Percentiles rank a stretch among this genome's conserved stretches.
These are phyloP conservation scores for Bradypus variegatus DNA, from an alignment of 2,797 vertebrate species.

Conservation along the genomic window DNA sequence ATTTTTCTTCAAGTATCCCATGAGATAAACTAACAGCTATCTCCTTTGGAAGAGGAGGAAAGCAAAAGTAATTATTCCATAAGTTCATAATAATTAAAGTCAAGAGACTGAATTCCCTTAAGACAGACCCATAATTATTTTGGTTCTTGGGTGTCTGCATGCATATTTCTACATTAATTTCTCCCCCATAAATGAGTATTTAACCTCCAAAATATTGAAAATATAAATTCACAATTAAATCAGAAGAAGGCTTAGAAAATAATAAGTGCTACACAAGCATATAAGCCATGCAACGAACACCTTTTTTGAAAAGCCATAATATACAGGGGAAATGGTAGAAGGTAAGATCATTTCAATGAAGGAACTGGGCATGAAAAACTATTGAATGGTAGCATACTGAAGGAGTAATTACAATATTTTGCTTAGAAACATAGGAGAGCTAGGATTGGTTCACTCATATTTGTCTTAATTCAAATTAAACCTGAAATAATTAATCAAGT, in stretches of 20 bases:
- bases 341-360: not conserved
- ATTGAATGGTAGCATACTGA: not conserved
- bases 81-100: not conserved
- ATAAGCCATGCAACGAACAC: no score
- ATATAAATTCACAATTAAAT: no score
- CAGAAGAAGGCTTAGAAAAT: not conserved
- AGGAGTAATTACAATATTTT: not conserved
- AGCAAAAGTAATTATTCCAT: not conserved
- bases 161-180: not conserved
- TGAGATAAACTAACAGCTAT: not conserved
- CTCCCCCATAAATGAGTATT: not conserved
- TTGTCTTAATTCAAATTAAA: not conserved
- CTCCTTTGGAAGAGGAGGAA: not conserved
- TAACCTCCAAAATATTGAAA: not conserved
- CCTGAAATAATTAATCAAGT: not conserved
- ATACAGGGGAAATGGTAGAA: not conserved
- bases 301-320: not conserved
- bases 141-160: not conserved
- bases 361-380: not conserved
- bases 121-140: not conserved
- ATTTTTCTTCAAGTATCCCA: not conserved
- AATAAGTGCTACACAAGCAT: not conserved
- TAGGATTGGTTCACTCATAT: not conserved
- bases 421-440: no score
- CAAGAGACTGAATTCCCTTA: not conserved